Percentiles rank a stretch among this genome's conserved stretches.
phyloP scores from a whole-genome alignment of 2,888 invertebrate genomes.

The Vannuccia rotundouncinata region DNA sequence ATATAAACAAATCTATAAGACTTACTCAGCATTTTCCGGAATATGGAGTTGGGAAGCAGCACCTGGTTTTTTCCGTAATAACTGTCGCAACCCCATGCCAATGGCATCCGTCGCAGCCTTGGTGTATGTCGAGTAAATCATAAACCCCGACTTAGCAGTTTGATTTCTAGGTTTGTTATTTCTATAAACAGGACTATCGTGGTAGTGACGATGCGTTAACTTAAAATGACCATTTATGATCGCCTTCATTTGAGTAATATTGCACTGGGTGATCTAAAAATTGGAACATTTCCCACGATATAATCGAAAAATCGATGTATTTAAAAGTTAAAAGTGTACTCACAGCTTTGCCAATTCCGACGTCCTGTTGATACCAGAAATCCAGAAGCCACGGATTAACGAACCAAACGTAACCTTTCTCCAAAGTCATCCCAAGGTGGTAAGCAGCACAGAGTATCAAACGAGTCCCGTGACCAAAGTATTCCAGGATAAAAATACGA shows the following conservation, averaged over 20 bases:
- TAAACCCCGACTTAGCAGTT: not conserved
- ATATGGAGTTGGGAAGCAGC: constrained; percentile 21
- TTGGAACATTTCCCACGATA: too few relatives aligned
- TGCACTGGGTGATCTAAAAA: too few relatives aligned
- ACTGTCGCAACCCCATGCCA: not conserved
- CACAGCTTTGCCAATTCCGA: constrained; percentile 13
- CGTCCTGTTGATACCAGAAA: not conserved
- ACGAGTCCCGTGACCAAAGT: constrained; percentile 35
- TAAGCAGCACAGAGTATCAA: constrained; percentile 37
- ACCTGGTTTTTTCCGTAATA: constrained; percentile 34
- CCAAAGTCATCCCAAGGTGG: constrained; percentile 51
- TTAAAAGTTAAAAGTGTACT: too few relatives aligned
- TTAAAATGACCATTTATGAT: too few relatives aligned
- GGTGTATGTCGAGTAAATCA: not conserved
- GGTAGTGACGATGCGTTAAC: too few relatives aligned
- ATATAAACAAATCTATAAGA: not conserved
- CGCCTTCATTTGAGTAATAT: too few relatives aligned
- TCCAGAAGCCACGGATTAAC: constrained; percentile 66
- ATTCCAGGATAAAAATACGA: constrained; percentile 38
- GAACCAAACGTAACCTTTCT: constrained; percentile 75
- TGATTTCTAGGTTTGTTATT: not conserved
- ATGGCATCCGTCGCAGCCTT: constrained; percentile 28
- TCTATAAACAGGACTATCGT: too few relatives aligned
- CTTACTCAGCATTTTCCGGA: constrained; percentile 23
- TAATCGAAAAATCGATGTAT: too few relatives aligned